Base-by-base conservation (phyloP, 2,113 vertebrate genomes). In the Xiphorhynchus elegans region DNA sequence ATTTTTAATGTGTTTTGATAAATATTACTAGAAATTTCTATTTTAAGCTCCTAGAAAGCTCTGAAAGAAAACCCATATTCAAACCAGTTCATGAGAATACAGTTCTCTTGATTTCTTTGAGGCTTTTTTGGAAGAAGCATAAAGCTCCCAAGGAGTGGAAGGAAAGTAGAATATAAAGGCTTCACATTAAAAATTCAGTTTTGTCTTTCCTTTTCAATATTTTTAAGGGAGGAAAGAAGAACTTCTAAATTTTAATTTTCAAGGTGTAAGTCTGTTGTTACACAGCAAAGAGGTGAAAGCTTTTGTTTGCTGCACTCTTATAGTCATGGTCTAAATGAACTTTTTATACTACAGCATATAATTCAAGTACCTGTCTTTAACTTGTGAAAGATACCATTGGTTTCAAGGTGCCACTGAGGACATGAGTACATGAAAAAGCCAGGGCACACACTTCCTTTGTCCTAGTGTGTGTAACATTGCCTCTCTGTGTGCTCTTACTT, bases 1-100 rank as follows among this genome's bases (percentile, higher is more conserved):
- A 7, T 93, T 90, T 95, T 87, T 90, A 79, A 68, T 68, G 42
- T 86, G 15, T 86, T 95, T 83, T 46, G 46, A 66, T 52, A 92
- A 83, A 82, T 28, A 64, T 85, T 80, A 59, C 21, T 70, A 59
- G 11, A 64, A 93, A 77, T 47, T 64, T 62, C 50, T 52, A 66
- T 66, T 70, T 85, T 91, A 52, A 75, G n/a, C 37, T 86, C 79
- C 63, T 37, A 74, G 76, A 79, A 79, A 39, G 35, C 31, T 94
- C 87, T 88, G 56, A 53, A 56, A 82, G 40, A 87, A 50, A 77
- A 89, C 35, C 17, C 39, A 12, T 49, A 50, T 49, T 83, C n/a
- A 59, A 64, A 68, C 35, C 8, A 80, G 21, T 25, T 67, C 3
- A 11, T 21, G 29, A 55, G 75, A 73, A 81, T 50, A 83, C 16